Base-by-base conservation (phyloP, 2,113 vertebrate species). In the Synodontis membranacea region DNA sequence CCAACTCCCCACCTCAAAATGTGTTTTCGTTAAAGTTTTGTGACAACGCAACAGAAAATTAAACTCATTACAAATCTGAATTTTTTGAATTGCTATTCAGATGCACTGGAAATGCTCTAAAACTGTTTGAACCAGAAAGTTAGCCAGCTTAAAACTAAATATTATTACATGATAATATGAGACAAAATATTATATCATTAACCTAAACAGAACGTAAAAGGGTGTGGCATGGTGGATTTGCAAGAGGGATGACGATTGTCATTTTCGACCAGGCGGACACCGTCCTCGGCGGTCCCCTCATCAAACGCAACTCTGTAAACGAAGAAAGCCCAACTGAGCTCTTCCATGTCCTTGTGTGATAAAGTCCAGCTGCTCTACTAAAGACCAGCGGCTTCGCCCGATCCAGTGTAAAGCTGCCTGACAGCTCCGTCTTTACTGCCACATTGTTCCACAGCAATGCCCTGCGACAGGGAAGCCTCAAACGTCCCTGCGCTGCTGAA, bases 341-440 rank as follows among this genome's bases (percentile, higher is more conserved):
- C 74, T 8, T 14, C 39, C 48, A 28, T 28, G 25, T 23, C 75
- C 37, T 70, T 58, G 23, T 66, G n/a, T 75, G 68, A 82, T 85
- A n/a, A 39, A 50, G 60, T 37, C 76, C 54, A 39, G 37, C 74
- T 37, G 70, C 21, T 86, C 66, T 46, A 14, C 42, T 31, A 54
- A 86, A 86, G 42, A 34, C 56, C 37, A 50, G 14, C 76, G 72
- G 62, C 34, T 39, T 64, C 84, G 81, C 46, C 54, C 62, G 15
- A 72, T 82, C 82, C 86, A 64, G 58, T 52, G 31, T 79, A 78
- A 87, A 85, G 83, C 70, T 82, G 37, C 46, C 62, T 46, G 46
- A 50, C 34, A 56, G 68, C 58, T 64, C 64, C 10, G 15, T 52
- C 50, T 86, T 82, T 82, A 58, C 66, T 62, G 50, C 39, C 66